Base-by-base conservation (phyloP, 2,113 vertebrate species). In the Indicator indicator region DNA sequence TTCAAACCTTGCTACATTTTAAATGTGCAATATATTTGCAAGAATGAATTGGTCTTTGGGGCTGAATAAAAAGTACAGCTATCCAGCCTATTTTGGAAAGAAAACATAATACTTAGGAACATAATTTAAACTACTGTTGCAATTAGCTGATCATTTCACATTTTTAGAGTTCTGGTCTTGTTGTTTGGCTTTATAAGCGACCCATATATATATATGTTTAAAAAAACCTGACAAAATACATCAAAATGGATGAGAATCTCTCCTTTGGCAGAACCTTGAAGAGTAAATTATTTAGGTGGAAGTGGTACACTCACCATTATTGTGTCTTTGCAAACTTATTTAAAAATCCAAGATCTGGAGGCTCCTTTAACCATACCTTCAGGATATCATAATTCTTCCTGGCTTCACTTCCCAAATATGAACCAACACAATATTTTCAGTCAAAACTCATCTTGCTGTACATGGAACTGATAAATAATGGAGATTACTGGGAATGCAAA, bases 1-100 rank as follows among this genome's bases (percentile, higher is more conserved):
- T 95, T 97, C 96, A 94, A 95, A 89, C 56, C 72, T 92, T 93
- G 70, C 40, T 93, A 75, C 55, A 58, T 90, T 96, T 95, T 93
- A 97, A 95, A 93, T 24, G 38, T 83, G 83, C 74, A 95, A 59
- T 97, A 94, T 78, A 86, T 96, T 96, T 95, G 86, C 88, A 95
- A 79, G 82, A 94, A 86, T 69, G 55, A 96, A 95, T 95, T 95
- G 84, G 88, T 96, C 94, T 95, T 97, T 63, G 68, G 77, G 88
- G 93, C 55, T 89, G 86, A 96, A 97, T 95, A 94, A 93, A 93
- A 92, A 91, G 74, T 65, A 55, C 48, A 67, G 83, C 75, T 89
- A 90, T 76, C 36, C 69, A 88, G 28, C 63, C 62, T 72, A 59
- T 89, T 96, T 96, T 93, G 81, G 93, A 97, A 96, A 88, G 65